Base-by-base conservation (phyloP, 1,140 invertebrate species). In the Cotesia chilonis region DNA sequence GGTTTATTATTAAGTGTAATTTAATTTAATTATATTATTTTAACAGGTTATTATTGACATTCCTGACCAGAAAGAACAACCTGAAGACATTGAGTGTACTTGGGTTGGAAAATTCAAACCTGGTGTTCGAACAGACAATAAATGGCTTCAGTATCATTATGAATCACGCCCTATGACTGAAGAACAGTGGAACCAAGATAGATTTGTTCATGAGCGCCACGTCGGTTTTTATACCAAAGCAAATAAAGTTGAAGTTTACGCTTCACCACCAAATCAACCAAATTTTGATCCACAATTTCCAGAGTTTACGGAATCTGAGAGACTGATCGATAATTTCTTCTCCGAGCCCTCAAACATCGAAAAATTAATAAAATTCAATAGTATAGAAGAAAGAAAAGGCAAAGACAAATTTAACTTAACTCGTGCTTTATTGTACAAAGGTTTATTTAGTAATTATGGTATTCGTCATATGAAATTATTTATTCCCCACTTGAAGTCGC, bases 311-410 rank as follows among this genome's bases (percentile, higher is more conserved):
- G 87, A 89, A 14, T 84, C 85, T 9, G 94, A 96, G 77, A 84
- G 84, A 7, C 87, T 90, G 59, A 85, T 97, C 1, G 90, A 90
- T 80, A 86, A 90, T 12, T 94, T 93, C 76, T 95, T 97, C 80
- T 89, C 78, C 0, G 87, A 94, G 76, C 81, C 90, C 12, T 85
- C 88, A 0, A 95, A 93, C 84, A 85, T 98, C 1, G 88, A 92
- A 5, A 91, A 91, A 76, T 86, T 97, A 0, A 88, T 97, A 3
- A 87, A 88, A 2, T 95, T 92, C 82, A 88, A 94, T 37, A 92
- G 94, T 1, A 87, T 97, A 3, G 96, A 98, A 79, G 95, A 97
- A 76, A 93, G 94, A 76, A 96, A 96, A 81, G 94, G 92, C 28
- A 91, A 91, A 60, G 94, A 96, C 75, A 93, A 93, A 80, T 96